Evolutionary conservation across 2,888 invertebrate species (phyloP).

Genomic region (Stenotaenia linearis): DNA sequence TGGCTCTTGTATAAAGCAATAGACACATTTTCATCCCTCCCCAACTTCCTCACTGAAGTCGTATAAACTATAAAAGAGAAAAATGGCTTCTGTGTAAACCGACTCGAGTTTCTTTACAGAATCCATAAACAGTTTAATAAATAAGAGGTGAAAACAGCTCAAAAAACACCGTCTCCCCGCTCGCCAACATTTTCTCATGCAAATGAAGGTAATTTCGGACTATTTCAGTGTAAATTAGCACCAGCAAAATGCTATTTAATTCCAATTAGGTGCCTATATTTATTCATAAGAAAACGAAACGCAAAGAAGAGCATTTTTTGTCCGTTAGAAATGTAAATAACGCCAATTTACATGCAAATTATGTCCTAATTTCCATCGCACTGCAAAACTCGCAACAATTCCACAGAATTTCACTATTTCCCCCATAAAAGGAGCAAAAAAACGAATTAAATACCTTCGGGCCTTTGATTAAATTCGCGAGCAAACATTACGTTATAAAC

Average conservation of each 20-base stretch:
- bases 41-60: not conserved
- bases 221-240: not conserved
- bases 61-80: not conserved
- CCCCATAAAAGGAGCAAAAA: too few species aligned
- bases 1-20: not conserved
- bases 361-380: not conserved
- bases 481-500: not conserved
- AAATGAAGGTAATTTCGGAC: not conserved
- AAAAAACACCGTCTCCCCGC: not conserved
- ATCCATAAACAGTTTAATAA: not conserved
- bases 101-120: not conserved
- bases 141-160: not conserved
- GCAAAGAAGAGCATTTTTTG: not conserved
- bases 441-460: too few species aligned
- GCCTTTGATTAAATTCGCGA: too few species aligned
- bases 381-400: too few species aligned
- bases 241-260: not conserved
- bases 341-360: not conserved
- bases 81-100: not conserved
- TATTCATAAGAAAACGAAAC: not conserved
- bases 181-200: not conserved
- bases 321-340: not conserved
- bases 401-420: too few species aligned
- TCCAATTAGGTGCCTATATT: not conserved
- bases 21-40: not conserved